Conservation (phyloP, 2,797 vertebrate genomes). For the Poeciliopsis presidionis region DNA sequence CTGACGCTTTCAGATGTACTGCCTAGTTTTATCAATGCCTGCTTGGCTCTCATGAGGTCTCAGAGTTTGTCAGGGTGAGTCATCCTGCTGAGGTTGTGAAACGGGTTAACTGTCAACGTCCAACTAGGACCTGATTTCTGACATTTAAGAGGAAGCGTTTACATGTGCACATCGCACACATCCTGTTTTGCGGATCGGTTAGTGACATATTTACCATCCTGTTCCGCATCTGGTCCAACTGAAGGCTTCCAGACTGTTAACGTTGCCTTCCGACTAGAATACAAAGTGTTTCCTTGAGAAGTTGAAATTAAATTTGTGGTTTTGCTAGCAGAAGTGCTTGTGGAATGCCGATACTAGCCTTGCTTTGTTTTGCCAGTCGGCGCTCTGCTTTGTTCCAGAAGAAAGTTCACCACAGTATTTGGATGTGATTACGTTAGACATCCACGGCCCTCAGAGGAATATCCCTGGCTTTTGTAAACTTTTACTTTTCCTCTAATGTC, state of each 20-base stretch:
- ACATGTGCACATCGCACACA: conserved; percentile 10
- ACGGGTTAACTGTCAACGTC: conserved; percentile 26
- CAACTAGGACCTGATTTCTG: not conserved
- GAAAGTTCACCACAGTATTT: not conserved
- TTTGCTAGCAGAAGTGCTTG: not conserved
- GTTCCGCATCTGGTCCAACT: not conserved
- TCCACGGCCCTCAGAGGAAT: not conserved
- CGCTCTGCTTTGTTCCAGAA: not conserved
- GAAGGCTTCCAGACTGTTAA: conserved; percentile 3
- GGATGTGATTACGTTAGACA: not conserved
- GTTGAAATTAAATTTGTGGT: conserved; percentile 17
- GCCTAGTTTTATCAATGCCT: conserved; percentile 26
- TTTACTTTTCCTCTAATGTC: not conserved
- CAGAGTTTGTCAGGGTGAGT: conserved; percentile 29
- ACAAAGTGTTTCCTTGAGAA: conserved; percentile 8
- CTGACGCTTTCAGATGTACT: conserved; percentile 40
- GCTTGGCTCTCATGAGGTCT: conserved; percentile 33
- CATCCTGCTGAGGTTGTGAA: conserved; percentile 47
- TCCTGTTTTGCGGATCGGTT: conserved; percentile 12
- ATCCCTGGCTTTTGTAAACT: not conserved
- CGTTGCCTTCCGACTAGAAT: not conserved
- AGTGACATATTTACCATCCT: conserved; percentile 6
- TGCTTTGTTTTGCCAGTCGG: conserved; percentile 9
- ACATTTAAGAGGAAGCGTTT: conserved; percentile 21
- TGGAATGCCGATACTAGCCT: not conserved